phyloP scores from a whole-genome alignment of 2,888 invertebrate genomes.

The Athripsodes cinereus region DNA sequence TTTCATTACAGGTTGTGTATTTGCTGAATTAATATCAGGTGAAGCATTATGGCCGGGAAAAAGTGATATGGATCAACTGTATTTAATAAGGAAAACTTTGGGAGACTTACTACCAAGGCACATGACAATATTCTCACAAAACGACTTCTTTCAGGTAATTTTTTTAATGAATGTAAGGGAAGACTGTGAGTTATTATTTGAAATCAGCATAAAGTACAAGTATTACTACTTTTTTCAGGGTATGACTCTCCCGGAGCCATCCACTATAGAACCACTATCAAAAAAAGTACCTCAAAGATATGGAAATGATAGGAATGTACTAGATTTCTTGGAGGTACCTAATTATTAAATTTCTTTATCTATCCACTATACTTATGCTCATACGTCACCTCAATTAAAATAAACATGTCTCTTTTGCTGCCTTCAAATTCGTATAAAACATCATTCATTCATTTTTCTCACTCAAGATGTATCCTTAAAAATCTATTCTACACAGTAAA shows the following conservation, averaged over 20 bases:
- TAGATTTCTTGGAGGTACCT: conserved; percentile 82
- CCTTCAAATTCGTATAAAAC: no score
- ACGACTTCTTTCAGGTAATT: conserved; percentile 72
- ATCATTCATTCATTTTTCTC: no score
- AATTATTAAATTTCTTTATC: no score
- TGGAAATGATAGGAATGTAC: conserved; percentile 56
- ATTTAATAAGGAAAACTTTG: conserved; percentile 88
- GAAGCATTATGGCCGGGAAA: conserved; percentile 98
- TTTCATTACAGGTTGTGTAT: conserved; percentile 67
- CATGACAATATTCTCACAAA: conserved; percentile 92
- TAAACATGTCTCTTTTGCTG: no score
- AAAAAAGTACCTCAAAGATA: conserved; percentile 75
- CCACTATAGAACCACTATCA: conserved; percentile 77
- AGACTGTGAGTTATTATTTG: no score
- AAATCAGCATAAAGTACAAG: no score
- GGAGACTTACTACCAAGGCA: conserved; percentile 92
- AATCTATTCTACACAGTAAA: no score
- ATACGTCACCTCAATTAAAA: no score
- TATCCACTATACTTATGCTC: no score
- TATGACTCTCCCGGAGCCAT: conserved; percentile 87
- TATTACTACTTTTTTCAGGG: conserved; percentile 68
- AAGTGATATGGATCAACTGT: conserved; percentile 97
- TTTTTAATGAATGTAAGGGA: neutral
- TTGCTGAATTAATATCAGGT: conserved; percentile 80
- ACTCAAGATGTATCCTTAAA: no score